These are phyloP conservation scores for Grantiella picta DNA, from an alignment of 2,113 vertebrate species.

Conservation along the genomic window DNA sequence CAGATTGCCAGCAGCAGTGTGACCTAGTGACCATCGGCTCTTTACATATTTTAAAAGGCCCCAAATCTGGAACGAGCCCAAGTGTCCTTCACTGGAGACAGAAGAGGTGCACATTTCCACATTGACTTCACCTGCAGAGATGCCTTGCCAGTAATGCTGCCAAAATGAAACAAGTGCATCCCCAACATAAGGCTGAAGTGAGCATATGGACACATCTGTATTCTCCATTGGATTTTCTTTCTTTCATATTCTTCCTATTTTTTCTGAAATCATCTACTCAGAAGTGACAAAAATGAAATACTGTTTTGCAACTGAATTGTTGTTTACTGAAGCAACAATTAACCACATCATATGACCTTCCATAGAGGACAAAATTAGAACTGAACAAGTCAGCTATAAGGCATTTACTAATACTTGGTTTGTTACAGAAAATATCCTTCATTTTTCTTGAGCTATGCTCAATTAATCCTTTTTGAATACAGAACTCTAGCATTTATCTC, in stretches of 20 bases:
- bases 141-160: background rate
- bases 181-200: accelerated
- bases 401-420: background rate
- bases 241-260: background rate
- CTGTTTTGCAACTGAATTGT: background rate
- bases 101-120: background rate
- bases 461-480: background rate
- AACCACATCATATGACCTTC: background rate
- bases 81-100: background rate
- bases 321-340: background rate
- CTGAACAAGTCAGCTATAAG: background rate
- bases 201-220: background rate
- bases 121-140: background rate
- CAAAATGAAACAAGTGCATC: background rate
- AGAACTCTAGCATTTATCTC: background rate
- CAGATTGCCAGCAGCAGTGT: accelerated
- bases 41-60: background rate
- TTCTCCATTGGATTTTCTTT: background rate
- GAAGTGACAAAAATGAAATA: background rate
- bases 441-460: background rate
- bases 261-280: background rate
- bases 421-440: background rate
- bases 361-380: background rate
- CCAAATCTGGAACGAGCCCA: background rate
- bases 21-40: background rate